Percentiles rank a stretch among this genome's conserved stretches.
These are phyloP conservation scores for Lonchura striata DNA, from an alignment of 2,113 vertebrate genomes.

Conservation along the genomic window DNA sequence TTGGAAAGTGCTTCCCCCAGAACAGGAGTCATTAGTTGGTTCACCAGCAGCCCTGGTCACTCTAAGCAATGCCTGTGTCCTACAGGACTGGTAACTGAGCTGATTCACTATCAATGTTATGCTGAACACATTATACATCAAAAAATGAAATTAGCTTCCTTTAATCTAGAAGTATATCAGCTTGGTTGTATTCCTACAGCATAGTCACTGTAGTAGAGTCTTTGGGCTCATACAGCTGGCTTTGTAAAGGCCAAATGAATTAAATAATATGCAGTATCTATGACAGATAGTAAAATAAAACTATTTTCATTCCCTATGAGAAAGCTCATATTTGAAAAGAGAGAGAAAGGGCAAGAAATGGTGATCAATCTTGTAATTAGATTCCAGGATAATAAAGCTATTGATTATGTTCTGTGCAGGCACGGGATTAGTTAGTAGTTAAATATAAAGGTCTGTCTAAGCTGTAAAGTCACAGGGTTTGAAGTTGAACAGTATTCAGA, in stretches of 20 bases:
- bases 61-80: not conserved
- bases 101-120: not conserved
- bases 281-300: not conserved
- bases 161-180: not conserved
- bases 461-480: not conserved
- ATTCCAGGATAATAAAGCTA: not conserved
- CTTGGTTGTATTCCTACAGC: not conserved
- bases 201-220: not conserved
- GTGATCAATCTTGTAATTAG: not conserved
- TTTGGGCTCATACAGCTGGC: not conserved
- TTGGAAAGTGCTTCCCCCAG: not conserved
- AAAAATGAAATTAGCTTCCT: not conserved
- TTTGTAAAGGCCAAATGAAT: not conserved
- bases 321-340: not conserved
- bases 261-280: not conserved
- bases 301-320: not conserved
- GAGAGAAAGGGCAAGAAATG: not conserved
- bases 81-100: not conserved
- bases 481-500: not conserved
- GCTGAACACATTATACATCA: not conserved
- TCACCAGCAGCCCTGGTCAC: not conserved
- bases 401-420: not conserved
- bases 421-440: not conserved
- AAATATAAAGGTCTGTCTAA: constrained; percentile 9
- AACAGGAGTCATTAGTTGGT: not conserved